These are phyloP conservation scores for Champsocephalus gunnari DNA, from an alignment of 2,797 vertebrate species.

Conservation along the genomic window DNA sequence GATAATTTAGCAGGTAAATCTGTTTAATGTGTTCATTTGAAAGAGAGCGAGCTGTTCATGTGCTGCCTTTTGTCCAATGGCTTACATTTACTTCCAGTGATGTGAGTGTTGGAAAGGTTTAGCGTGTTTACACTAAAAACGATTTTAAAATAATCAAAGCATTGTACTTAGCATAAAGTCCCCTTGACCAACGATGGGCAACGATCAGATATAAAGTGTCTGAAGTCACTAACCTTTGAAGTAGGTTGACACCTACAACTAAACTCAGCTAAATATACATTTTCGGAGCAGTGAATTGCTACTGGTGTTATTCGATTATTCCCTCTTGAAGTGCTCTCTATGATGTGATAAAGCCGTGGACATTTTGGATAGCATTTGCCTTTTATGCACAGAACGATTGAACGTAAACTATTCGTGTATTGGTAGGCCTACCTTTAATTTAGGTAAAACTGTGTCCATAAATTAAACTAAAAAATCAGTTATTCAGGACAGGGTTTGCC, in stretches of 20 bases:
- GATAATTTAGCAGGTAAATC: neutral
- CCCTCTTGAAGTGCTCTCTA: neutral
- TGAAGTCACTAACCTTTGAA: neutral
- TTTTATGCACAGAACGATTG: neutral
- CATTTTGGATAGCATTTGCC: neutral
- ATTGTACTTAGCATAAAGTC: neutral
- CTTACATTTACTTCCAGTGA: no score
- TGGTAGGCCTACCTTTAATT: neutral
- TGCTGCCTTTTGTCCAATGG: neutral
- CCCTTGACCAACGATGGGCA: conserved; percentile 22
- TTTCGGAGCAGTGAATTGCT: neutral
- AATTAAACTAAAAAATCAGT: neutral
- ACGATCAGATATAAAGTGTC: neutral
- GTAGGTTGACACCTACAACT: neutral
- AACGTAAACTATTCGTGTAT: neutral
- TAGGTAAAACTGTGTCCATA: neutral
- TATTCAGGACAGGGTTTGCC: no score
- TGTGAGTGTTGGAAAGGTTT: neutral
- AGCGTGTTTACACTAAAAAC: neutral
- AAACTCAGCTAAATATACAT: neutral
- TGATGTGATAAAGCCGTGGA: neutral
- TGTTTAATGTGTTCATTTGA: neutral
- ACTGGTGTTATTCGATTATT: no score
- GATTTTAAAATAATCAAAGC: neutral
- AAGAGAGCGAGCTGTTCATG: neutral